A percentile compares a stretch with the other conserved stretches of the same genome.
Conservation (phyloP, 2,113 vertebrate species). For the Brienomyrus longianalis region DNA sequence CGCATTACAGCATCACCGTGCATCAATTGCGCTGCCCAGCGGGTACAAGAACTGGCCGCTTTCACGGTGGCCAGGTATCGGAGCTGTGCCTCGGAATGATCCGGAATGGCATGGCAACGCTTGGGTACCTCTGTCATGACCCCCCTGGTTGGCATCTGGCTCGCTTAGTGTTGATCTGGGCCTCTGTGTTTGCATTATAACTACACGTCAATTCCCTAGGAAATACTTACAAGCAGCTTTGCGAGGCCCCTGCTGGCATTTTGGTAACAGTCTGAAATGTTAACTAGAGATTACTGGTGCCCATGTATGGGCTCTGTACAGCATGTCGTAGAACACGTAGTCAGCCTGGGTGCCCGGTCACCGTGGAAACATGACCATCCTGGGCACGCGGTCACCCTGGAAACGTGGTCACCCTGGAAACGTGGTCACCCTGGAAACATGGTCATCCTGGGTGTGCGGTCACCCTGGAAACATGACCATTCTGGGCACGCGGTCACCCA, state of each 20-base stretch:
- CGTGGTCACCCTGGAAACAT: not conserved
- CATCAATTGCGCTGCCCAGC: not conserved
- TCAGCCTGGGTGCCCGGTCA: not conserved
- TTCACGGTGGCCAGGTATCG: constrained; percentile 34
- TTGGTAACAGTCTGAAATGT: constrained; percentile 54
- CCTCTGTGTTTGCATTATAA: constrained; percentile 56
- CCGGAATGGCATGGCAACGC: constrained; percentile 44
- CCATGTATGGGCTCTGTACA: not conserved
- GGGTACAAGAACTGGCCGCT: not conserved
- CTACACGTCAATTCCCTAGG: constrained; percentile 52
- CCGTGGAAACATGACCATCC: too few species aligned
- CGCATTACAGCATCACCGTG: not conserved
- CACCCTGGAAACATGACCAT: not conserved
- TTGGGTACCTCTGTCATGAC: constrained; percentile 43
- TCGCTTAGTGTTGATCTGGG: constrained; percentile 48
- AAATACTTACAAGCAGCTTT: constrained; percentile 46
- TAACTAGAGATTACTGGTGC: not conserved
- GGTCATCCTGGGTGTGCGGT: not conserved
- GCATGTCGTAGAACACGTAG: not conserved
- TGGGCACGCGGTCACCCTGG: too few species aligned
- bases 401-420: too few species aligned
- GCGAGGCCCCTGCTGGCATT: constrained; percentile 34
- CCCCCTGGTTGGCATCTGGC: constrained; percentile 22
- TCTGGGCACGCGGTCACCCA: not conserved
- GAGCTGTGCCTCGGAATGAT: constrained; percentile 46